A percentile compares a stretch with the other conserved stretches of the same genome.
phyloP scores from a whole-genome alignment of 2,888 invertebrate genomes.

The Tenthredo notha region DNA sequence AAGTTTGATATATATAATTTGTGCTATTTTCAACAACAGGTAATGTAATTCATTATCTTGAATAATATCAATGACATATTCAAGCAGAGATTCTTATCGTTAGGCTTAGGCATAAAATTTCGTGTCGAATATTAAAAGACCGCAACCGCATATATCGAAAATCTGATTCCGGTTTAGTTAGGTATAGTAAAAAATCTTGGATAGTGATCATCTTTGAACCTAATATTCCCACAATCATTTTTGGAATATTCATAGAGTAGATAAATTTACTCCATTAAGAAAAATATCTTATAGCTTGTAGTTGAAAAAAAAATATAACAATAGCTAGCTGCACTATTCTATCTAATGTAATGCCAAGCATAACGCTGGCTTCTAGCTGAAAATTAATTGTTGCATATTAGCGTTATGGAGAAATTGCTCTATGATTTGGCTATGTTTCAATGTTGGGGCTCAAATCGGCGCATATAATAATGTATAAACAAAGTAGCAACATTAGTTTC shows the following conservation, averaged over 20 bases:
- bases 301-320: not conserved
- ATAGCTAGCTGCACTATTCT: not conserved
- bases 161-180: not conserved
- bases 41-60: conserved; percentile 4
- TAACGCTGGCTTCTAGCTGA: not conserved
- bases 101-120: not conserved
- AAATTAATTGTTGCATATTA: not conserved
- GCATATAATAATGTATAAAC: not conserved
- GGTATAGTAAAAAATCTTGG: conserved; percentile 27
- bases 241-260: not conserved
- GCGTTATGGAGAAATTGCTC: not conserved
- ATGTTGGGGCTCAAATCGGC: not conserved
- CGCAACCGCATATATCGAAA: not conserved
- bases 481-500: not conserved
- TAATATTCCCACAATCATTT: not conserved
- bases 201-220: not conserved
- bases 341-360: conserved; percentile 1
- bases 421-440: not conserved
- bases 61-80: conserved; percentile 14
- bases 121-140: not conserved
- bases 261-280: not conserved
- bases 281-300: not conserved
- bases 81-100: not conserved
- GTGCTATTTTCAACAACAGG: conserved; percentile 31
- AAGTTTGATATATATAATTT: conserved; percentile 32